phyloP scores from a whole-genome alignment of 2,113 vertebrate genomes.

The Leucopsar rothschildi region DNA sequence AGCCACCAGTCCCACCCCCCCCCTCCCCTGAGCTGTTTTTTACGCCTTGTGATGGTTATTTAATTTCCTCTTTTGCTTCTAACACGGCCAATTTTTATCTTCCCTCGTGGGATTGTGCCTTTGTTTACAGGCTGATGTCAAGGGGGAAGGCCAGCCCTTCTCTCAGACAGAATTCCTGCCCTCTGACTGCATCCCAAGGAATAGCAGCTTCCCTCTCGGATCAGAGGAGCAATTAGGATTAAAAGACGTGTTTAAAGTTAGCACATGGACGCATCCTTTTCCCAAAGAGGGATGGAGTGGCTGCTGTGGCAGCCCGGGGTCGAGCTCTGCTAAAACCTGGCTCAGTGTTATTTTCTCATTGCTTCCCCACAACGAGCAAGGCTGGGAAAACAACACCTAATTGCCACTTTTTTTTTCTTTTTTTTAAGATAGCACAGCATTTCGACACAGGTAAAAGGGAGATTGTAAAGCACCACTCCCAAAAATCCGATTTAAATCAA shows the following conservation, averaged over 20 bases:
- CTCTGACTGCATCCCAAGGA: conserved; percentile 2
- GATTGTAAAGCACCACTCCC: neutral
- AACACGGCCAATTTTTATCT: conserved; percentile 22
- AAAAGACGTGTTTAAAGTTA: neutral
- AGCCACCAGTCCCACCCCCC: neutral
- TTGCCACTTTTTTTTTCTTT: neutral
- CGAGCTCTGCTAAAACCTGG: neutral
- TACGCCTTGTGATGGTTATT: conserved; percentile 5
- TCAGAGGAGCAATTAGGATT: neutral
- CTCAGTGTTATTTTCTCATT: neutral
- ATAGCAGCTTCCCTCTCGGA: neutral
- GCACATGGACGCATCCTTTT: neutral
- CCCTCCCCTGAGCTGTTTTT: neutral
- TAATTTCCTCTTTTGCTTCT: conserved; percentile 35
- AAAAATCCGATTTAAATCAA: neutral
- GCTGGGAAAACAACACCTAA: neutral
- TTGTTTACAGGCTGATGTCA: neutral
- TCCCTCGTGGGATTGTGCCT: neutral
- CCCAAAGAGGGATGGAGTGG: neutral
- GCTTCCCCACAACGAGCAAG: neutral
- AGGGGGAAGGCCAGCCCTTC: neutral
- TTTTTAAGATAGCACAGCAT: accelerated
- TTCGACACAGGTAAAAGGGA: neutral
- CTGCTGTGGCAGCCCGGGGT: neutral
- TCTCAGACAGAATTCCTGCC: neutral